Percentiles rank a stretch among this genome's conserved stretches.
These are phyloP conservation scores for Timema podura DNA, from an alignment of 2,888 invertebrate genomes.

Conservation along the genomic window DNA sequence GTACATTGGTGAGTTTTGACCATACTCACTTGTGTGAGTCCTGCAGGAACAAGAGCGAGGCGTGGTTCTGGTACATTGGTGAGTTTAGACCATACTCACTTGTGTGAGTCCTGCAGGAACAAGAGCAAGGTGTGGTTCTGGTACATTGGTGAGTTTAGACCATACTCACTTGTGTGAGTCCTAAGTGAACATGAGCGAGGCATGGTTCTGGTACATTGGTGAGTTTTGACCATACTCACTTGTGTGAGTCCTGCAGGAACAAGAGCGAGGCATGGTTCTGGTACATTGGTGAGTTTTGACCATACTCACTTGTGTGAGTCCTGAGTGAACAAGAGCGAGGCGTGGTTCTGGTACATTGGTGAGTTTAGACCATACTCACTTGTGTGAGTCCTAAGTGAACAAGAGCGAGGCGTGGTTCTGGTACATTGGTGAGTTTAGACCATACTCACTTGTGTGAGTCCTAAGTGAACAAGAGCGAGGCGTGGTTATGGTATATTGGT, in stretches of 20 bases:
- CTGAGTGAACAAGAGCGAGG: slow-evolving; percentile 61
- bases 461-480: slow-evolving; percentile 57
- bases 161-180: too few species aligned
- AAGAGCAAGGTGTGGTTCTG: slow-evolving; percentile 64
- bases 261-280: slow-evolving; percentile 64
- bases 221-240: slow-evolving; percentile 33
- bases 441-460: too few species aligned
- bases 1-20: slow-evolving; percentile 71
- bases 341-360: slow-evolving; percentile 84
- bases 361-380: slow-evolving; percentile 33
- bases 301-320: too few species aligned
- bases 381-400: slow-evolving; percentile 31
- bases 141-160: slow-evolving; percentile 71
- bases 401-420: slow-evolving; percentile 64
- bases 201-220: slow-evolving; percentile 84
- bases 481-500: slow-evolving; percentile 84
- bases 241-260: slow-evolving; percentile 46
- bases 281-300: slow-evolving; percentile 71
- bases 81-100: slow-evolving; percentile 33
- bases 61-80: slow-evolving; percentile 84
- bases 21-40: too few species aligned
- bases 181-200: slow-evolving; percentile 57
- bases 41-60: slow-evolving; percentile 60
- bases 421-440: slow-evolving; percentile 71
- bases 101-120: slow-evolving; percentile 46